Base-by-base conservation (phyloP, 2,888 invertebrate species). In the Pteria penguin region DNA sequence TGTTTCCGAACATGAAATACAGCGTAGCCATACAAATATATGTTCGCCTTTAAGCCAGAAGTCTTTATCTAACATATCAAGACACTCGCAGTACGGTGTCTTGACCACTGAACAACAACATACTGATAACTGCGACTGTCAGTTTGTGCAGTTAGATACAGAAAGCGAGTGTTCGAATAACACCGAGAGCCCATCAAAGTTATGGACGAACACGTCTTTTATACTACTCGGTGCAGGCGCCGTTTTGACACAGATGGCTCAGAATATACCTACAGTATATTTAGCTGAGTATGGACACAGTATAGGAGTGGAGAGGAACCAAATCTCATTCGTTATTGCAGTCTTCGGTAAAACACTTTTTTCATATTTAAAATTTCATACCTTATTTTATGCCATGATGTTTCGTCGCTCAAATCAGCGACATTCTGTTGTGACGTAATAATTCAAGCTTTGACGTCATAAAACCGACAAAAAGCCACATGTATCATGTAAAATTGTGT, bases 241-340 rank as follows among this genome's bases (percentile, higher is more conserved):
- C 2, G 67, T 81, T 1, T 58, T 82, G 2, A 80, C 82, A 31
- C 85, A 85, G 75, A 83, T 85, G 82, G 81, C 78, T 1, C 82
- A 84, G 66, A 80, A 80, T 66, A 85, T 85, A 54, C 85, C 85
- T 11, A 75, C 72, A 31, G 78, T 82, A 8, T 85, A 79, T 67
- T 29, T 85, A n/a, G 82, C 81, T 11, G 78, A 83, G 45, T 78
- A 81, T 66, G 77, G 81, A 29, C 33, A 73, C 31, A 58, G 62
- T 11, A 63, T 84, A 18, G 83, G 82, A 2, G 66, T 85, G n/a
- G 26, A 57, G 14, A 67, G 67, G 2, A 18, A 27, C 0, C 66
- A 82, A n/a, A 71, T 79, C 4, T 72, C 83, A 8, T 27, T 77
- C 36, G 70, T 85, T 33, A 73, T 83, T 32, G 54, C 82, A n/a